These are phyloP conservation scores for Pipistrellus pygmaeus DNA, from an alignment of 2,797 vertebrate genomes.

Conservation along the genomic window DNA sequence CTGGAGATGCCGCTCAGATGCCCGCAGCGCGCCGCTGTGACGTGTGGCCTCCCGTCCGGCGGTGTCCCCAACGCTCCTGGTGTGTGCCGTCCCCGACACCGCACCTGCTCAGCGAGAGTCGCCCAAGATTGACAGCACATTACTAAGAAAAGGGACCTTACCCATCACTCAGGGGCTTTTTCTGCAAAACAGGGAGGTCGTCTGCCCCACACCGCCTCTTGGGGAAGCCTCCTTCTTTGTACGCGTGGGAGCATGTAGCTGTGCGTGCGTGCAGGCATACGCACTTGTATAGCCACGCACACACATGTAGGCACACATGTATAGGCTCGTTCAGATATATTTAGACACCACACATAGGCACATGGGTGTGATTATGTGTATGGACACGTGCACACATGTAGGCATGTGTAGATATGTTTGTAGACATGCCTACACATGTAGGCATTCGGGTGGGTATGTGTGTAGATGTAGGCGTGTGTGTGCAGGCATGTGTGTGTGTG, in stretches of 20 bases:
- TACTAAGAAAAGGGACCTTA: background rate
- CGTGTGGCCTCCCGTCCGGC: accelerated
- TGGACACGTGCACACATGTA: too few species aligned
- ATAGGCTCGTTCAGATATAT: accelerated
- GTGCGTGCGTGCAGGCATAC: background rate
- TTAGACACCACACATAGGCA: too few species aligned
- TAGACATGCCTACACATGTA: too few species aligned
- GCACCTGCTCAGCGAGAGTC: accelerated
- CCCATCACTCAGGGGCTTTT: background rate
- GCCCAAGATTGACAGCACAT: background rate
- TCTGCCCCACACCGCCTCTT: accelerated
- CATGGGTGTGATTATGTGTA: too few species aligned
- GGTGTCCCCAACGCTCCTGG: accelerated
- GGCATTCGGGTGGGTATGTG: too few species aligned
- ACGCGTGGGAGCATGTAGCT: background rate
- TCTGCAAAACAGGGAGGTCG: background rate
- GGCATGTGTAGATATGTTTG: too few species aligned
- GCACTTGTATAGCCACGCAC: too few species aligned
- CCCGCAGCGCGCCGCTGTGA: background rate
- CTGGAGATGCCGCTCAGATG: background rate
- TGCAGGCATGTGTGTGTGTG: background rate
- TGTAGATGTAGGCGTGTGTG: too few species aligned
- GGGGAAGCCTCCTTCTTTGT: background rate
- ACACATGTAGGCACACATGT: too few species aligned
- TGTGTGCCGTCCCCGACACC: background rate